Conservation (phyloP, 2,113 vertebrate genomes). For the Poeciliopsis occidentalis region DNA sequence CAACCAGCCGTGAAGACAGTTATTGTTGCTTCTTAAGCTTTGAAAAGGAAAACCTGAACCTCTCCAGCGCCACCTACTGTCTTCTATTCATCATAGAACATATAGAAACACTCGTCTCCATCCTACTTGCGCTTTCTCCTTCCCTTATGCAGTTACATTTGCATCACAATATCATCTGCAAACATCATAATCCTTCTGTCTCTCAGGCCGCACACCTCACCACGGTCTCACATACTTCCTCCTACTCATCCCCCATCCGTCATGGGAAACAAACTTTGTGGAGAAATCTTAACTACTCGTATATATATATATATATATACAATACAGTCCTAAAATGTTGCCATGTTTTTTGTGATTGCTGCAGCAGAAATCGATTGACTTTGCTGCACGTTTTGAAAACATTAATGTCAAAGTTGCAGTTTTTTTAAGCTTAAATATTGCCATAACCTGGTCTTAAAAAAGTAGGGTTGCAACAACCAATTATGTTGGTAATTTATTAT, state of each 20-base stretch:
- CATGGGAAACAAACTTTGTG: neutral
- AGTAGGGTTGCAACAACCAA: too few relatives aligned
- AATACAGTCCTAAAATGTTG: too few relatives aligned
- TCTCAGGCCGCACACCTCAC: too few relatives aligned
- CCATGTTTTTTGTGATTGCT: too few relatives aligned
- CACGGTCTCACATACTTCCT: neutral
- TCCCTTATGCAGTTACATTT: neutral
- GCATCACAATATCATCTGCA: neutral
- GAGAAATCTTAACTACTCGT: too few relatives aligned
- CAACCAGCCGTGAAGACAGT: slow-evolving; percentile 13
- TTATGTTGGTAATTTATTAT: too few relatives aligned
- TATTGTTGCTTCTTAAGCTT: neutral
- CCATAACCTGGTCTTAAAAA: too few relatives aligned
- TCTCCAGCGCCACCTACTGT: neutral
- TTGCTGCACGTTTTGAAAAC: too few relatives aligned
- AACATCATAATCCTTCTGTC: neutral
- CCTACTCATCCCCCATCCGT: neutral
- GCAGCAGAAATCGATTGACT: too few relatives aligned
- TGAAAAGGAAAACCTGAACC: neutral
- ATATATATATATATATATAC: too few relatives aligned
- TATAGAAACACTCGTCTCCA: neutral
- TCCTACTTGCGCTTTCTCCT: neutral
- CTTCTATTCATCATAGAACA: neutral
- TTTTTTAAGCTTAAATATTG: too few relatives aligned
- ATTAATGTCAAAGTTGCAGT: too few relatives aligned